phyloP scores from a whole-genome alignment of 2,888 invertebrate species.

The Yponomeuta malinellus region DNA sequence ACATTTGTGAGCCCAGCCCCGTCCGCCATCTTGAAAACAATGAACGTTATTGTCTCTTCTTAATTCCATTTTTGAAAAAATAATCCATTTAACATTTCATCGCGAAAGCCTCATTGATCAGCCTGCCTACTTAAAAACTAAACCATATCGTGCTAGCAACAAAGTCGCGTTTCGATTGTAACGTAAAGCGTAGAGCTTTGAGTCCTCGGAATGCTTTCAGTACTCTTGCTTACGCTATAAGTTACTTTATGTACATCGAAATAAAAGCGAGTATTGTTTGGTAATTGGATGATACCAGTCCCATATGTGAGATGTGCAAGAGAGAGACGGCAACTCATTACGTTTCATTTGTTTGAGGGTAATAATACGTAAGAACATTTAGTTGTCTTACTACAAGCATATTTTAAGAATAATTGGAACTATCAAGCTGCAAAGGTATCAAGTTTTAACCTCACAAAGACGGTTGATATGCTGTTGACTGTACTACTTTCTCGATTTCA shows the following conservation, averaged over 20 bases:
- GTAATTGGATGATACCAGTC: conserved; percentile 51
- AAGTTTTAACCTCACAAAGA: too few relatives aligned
- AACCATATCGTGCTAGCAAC: conserved; percentile 29
- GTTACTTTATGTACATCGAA: conserved; percentile 43
- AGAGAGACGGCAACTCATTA: conserved; percentile 36
- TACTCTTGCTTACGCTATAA: conserved; percentile 42
- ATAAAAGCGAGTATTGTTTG: conserved; percentile 47
- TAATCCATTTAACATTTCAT: conserved; percentile 74
- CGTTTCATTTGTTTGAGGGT: neutral
- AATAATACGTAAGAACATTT: neutral
- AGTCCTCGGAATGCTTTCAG: conserved; percentile 42
- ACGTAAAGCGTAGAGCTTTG: conserved; percentile 34
- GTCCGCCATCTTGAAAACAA: conserved; percentile 73
- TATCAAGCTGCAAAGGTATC: too few relatives aligned
- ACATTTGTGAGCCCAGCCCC: conserved; percentile 57
- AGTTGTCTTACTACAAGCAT: too few relatives aligned
- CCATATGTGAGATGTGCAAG: conserved; percentile 41
- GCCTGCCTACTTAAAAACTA: conserved; percentile 27
- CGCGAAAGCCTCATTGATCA: conserved; percentile 61
- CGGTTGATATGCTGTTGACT: too few relatives aligned
- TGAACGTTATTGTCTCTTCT: conserved; percentile 74
- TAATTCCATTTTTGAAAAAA: conserved; percentile 76
- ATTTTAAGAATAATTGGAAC: too few relatives aligned
- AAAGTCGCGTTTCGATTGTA: conserved; percentile 35
- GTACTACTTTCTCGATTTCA: too few relatives aligned